A percentile compares a stretch with the other conserved stretches of the same genome.
phyloP scores from a whole-genome alignment of 2,888 invertebrate species.

The Megastigmus dorsalis region DNA sequence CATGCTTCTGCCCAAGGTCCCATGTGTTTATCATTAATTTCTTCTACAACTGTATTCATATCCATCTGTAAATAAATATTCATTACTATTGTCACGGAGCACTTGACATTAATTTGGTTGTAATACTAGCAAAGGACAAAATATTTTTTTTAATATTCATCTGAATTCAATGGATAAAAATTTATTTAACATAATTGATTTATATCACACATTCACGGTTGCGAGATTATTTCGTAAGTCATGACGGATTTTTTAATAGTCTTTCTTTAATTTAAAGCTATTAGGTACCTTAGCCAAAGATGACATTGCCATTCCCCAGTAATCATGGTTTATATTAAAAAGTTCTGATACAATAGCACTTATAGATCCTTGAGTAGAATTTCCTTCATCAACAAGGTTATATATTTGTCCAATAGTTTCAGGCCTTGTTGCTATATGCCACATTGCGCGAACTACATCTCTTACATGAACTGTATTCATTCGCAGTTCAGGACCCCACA shows the following conservation, averaged over 20 bases:
- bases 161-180: background rate
- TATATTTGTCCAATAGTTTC: conserved; percentile 81
- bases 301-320: conserved; percentile 88
- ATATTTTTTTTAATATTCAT: conserved; percentile 13
- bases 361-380: conserved; percentile 90
- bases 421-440: conserved; percentile 80
- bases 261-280: conserved; percentile 15
- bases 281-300: conserved; percentile 84
- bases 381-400: conserved; percentile 88
- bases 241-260: conserved; percentile 22
- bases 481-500: conserved; percentile 90
- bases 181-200: background rate
- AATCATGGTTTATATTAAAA: conserved; percentile 90
- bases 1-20: conserved; percentile 94
- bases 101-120: too few species aligned
- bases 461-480: conserved; percentile 91
- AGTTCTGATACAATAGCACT: conserved; percentile 87
- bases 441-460: conserved; percentile 89
- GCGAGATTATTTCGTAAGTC: too few species aligned
- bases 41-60: conserved; percentile 87
- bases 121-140: too few species aligned
- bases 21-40: conserved; percentile 95
- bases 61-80: conserved; percentile 78
- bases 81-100: conserved; percentile 13
- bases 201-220: too few species aligned